Evolutionary conservation across 2,888 invertebrate genomes (phyloP), one percentile per base, ranked within the genome.

Genomic region (Empis stercorea): DNA sequence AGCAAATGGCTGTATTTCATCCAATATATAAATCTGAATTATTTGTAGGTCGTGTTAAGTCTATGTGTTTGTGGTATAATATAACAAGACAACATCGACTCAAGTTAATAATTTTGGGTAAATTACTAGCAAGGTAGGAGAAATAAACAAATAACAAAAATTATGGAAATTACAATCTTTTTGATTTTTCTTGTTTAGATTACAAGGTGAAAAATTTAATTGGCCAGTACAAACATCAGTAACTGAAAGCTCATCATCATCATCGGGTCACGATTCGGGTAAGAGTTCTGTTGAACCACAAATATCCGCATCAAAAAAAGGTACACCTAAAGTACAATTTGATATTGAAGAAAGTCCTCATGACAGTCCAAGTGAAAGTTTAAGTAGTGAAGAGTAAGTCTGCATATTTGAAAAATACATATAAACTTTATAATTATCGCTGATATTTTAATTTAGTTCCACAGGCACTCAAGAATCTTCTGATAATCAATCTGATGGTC

Each of bases 21-120:
- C 82, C 84, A 13, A 71, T 81, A 14, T 68, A 68, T 54, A 67
- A 65, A 51, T 66, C 64, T 20, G 64, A 62, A 48, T 60, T 58
- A 47, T 69, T 67, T 57, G 62, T 70, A 39, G 65, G 64, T 3
- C 63, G 64, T 34, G 69, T 71, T 30, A 71, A 80, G 72, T 84
- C 89, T 11, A 81, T 94, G 78, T 89, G 87, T 60, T 73, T 92
- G 3, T 95, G 94, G 93, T 86, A 85, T 66, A 95, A 94, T 68
- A 84, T 87, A 63, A 87, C 87, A 1, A 78, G 80, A 56, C 87
- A 89, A 65, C 81, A 92, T 65, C 78, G 86, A 44, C 73, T 89
- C 46, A 89, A 87, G 66, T 70, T 94, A 54, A 73, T 83, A 51
- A 80, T 87, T 51, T 70, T 87, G 57, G 80, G 83, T 0, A 78